Evolutionary conservation across 2,113 vertebrate genomes (phyloP).

Genomic region (Xiphophorus maculatus): DNA sequence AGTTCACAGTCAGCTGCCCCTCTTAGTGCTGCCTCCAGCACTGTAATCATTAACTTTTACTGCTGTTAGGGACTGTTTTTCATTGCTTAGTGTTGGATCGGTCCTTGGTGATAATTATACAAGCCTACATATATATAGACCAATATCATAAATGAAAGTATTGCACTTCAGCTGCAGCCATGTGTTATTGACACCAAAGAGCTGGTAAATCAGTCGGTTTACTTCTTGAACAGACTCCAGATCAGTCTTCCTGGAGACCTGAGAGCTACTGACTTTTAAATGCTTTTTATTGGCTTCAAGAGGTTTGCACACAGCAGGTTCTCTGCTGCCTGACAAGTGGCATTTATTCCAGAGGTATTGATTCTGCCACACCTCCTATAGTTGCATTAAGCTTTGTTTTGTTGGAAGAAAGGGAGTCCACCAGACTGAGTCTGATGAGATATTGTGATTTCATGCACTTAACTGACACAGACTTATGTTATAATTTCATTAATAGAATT

Average conservation of each 20-base stretch:
- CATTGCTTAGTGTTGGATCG: conserved; percentile 5
- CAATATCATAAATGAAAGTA: conserved; percentile 16
- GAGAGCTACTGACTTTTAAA: background rate
- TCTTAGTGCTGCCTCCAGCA: background rate
- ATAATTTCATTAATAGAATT: too few relatives aligned
- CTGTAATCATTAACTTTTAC: conserved; percentile 72
- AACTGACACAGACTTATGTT: too few relatives aligned
- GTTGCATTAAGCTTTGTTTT: conserved; percentile 48
- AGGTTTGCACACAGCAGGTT: conserved; percentile 27
- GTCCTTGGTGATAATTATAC: conserved; percentile 43
- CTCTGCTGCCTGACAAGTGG: conserved; percentile 35
- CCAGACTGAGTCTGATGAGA: conserved; percentile 17
- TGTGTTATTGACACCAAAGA: conserved; percentile 3
- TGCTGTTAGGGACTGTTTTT: conserved; percentile 19
- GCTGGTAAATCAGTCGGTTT: conserved; percentile 9
- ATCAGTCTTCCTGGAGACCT: too few relatives aligned
- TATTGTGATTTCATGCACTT: too few relatives aligned
- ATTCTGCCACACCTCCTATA: conserved; percentile 55
- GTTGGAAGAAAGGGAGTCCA: conserved; percentile 19
- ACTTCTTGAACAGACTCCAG: conserved; percentile 28
- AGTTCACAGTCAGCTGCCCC: conserved; percentile 23
- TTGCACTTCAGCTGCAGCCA: background rate
- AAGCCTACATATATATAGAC: background rate
- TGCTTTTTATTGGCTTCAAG: background rate
- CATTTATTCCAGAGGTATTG: conserved; percentile 58